Evolutionary conservation across 2,113 vertebrate species (phyloP), one percentile per base, ranked within the genome.

Genomic region (Corapipo altera): DNA sequence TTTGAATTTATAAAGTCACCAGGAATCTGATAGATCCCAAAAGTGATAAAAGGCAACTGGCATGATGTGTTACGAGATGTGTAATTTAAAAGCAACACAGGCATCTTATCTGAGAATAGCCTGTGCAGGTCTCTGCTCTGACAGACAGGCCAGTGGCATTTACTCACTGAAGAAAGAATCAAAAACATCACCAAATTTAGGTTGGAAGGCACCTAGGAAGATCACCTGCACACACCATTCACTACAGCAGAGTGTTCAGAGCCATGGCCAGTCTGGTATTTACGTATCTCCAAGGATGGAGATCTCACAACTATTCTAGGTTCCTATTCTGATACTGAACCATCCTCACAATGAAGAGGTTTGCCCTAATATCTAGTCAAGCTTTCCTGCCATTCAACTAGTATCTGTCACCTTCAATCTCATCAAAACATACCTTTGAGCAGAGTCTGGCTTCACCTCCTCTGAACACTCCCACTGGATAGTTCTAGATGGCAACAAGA

Each of bases 291-390:
- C 46, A 86, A 28, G 17, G 32, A 82, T 7, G 10, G 39, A 64
- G 20, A 85, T 16, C 43, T 26, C 71, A 72, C 46, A 81, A 26
- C 8, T 4, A 9, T 11, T 43, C 33, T 22, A 70, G 41, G n/a
- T 15, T 61, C 35, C 52, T 48, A 5, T 48, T 66, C 43, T 35
- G 28, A 41, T 15, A 85, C 7, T 4, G 66, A 88, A 61, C 14
- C 18, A 78, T 24, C 11, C 52, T 39, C 33, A 8, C 15, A 71
- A 33, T 5, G 4, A 83, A 76, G 35, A 57, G 0, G 0, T 41
- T 39, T 84, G 24, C 24, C 30, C 41, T 44, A 70, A 19, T 10
- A 76, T 3, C 11, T 30, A 4, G 64, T 5, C 7, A 70, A n/a
- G 8, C 49, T 37, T 65, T 88, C 18, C 44, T 15, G 18, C 28